Percentiles rank a stretch among this genome's conserved stretches.
phyloP scores from a whole-genome alignment of 2,888 invertebrate species.

The Agrotis clavis region DNA sequence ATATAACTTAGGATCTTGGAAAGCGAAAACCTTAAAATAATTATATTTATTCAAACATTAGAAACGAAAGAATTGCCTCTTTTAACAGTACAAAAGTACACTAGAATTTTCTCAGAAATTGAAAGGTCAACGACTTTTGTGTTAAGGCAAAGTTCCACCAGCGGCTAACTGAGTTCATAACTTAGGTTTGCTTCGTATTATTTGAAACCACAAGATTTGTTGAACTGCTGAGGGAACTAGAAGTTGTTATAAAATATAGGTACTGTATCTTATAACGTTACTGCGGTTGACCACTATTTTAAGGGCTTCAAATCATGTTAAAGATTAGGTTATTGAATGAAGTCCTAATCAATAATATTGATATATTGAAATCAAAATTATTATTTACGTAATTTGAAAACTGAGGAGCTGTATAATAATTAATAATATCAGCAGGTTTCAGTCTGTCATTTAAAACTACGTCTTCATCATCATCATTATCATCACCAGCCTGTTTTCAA shows the following conservation, averaged over 20 bases:
- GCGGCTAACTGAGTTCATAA: not conserved
- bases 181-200: constrained; percentile 5
- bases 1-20: too few relatives aligned
- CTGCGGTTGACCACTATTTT: too few relatives aligned
- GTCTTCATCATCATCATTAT: too few relatives aligned
- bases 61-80: not conserved
- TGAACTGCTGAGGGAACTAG: not conserved
- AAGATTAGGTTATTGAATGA: too few relatives aligned
- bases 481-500: too few relatives aligned
- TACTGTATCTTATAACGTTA: not conserved
- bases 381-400: too few relatives aligned
- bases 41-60: not conserved
- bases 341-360: too few relatives aligned
- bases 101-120: not conserved
- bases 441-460: too few relatives aligned
- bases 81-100: not conserved
- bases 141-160: constrained; percentile 7
- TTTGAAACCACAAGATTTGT: constrained; percentile 19
- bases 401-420: too few relatives aligned
- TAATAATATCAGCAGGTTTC: too few relatives aligned
- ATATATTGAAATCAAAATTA: too few relatives aligned
- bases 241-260: not conserved
- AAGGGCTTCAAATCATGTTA: too few relatives aligned
- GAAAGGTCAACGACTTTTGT: constrained; percentile 15
- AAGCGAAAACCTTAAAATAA: not conserved